These are phyloP conservation scores for Echinometra lucunter DNA, from an alignment of 53 echinoderm and acorn worm genomes.

Conservation along the genomic window DNA sequence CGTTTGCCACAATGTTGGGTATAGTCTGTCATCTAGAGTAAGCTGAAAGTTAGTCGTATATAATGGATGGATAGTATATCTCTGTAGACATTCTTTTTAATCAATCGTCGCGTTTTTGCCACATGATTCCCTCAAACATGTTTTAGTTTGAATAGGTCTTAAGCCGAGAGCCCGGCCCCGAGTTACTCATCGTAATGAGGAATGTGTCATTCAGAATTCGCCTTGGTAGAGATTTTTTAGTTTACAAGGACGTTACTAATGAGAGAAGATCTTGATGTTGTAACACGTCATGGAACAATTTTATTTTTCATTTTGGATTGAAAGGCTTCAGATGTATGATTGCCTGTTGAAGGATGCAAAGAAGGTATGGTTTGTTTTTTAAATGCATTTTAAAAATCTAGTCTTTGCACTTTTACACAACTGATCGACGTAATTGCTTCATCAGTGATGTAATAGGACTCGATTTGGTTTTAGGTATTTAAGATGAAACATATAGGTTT, in stretches of 20 bases:
- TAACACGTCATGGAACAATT: not conserved
- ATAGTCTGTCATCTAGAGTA: slow-evolving; percentile 6
- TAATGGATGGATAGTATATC: not conserved
- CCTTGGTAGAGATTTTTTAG: not conserved
- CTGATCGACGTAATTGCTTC: not conserved
- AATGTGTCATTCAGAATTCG: not conserved
- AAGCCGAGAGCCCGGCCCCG: not conserved
- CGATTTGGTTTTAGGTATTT: not conserved
- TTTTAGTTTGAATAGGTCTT: not conserved
- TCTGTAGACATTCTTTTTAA: not conserved
- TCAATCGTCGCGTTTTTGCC: not conserved
- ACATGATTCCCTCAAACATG: not conserved
- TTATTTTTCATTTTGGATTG: not conserved
- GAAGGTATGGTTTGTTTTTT: not conserved
- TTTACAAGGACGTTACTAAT: not conserved
- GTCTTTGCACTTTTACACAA: not conserved
- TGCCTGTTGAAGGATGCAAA: not conserved
- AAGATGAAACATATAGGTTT: not conserved
- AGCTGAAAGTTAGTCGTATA: not conserved
- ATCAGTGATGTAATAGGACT: too few relatives aligned
- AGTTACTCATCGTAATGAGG: not conserved
- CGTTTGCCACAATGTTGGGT: slow-evolving; percentile 3
- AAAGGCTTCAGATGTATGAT: not conserved
- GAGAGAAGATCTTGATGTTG: not conserved
- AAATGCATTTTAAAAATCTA: too few relatives aligned